These are phyloP conservation scores for Coptodon rendalli DNA, from an alignment of 2,113 vertebrate genomes.

Conservation along the genomic window DNA sequence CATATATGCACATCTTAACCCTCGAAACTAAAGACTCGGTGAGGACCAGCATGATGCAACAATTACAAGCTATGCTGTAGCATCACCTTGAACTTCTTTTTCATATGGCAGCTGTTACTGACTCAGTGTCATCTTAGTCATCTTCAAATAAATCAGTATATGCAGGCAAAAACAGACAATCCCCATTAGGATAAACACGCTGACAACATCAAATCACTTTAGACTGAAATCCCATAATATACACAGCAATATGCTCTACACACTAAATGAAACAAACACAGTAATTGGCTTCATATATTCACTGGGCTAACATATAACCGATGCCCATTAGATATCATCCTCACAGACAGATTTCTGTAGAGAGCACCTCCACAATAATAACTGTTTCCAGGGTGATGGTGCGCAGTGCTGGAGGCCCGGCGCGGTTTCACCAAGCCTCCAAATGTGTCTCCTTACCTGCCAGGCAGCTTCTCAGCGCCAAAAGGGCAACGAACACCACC, in stretches of 20 bases:
- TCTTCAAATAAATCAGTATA: neutral
- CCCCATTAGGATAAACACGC: neutral
- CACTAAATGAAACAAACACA: neutral
- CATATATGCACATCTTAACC: neutral
- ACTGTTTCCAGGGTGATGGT: neutral
- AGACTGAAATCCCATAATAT: neutral
- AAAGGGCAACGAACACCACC: conserved; percentile 8
- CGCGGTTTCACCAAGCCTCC: neutral
- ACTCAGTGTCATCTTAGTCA: neutral
- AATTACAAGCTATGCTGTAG: neutral
- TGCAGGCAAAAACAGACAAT: neutral
- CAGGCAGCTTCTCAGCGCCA: conserved; percentile 42
- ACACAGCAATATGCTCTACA: rapidly evolving
- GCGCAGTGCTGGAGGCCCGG: neutral
- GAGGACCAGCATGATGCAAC: neutral
- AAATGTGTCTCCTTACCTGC: conserved; percentile 38
- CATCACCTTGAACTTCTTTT: neutral
- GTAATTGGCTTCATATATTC: neutral
- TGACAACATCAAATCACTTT: rapidly evolving
- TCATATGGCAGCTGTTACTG: neutral
- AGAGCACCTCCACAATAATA: neutral
- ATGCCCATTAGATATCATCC: neutral
- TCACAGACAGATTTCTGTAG: neutral
- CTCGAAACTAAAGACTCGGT: neutral
- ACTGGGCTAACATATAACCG: neutral